Base-by-base conservation (phyloP, 2,888 invertebrate genomes). In the Apodemia zela region DNA sequence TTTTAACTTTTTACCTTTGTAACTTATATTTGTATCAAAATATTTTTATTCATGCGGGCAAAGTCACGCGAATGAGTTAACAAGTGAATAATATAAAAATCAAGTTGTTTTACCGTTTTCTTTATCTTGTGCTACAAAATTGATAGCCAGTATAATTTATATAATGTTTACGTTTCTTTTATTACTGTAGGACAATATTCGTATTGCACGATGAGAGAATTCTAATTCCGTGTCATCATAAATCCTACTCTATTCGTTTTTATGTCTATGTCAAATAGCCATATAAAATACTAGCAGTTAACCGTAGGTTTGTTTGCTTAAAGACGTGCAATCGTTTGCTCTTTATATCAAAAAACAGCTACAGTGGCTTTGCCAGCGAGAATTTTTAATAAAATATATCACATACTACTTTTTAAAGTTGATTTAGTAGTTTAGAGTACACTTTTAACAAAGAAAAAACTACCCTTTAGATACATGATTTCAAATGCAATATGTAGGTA, bases 181-280 rank as follows among this genome's bases (percentile, higher is more conserved):
- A 78, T 75, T 71, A 78, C 77, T 54, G 25, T 54, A 71, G 78
- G 82, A 84, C 79, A 78, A 79, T 63, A 65, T 74, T 76, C 74
- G 73, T 74, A 73, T 74, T 71, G 73, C 72, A 72, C 71, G 80
- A 78, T 76, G 81, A 78, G 74, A 76, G 77, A 76, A 77, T 77
- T 83, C 82, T 85, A 80, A 83, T 79, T 82, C 75, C 64, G 77
- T 81, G 82, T 80, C 79, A 79, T 84, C 82, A 78, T 82, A 78
- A 82, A 81, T 64, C 60, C 61, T 60, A 54, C 61, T 49, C 42
- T 63, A 65, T 68, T 69, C 68, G 66, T 73, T 74, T 65, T 67
- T 68, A 65, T 67, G 68, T 68, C 68, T 66, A 69, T 5, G 15
- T 42, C 5, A 15, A 42, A 42, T 42, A 15, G 15, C 42, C 42